phyloP scores from a whole-genome alignment of 2,888 invertebrate species.

The Synanthedon andrenaeformis region DNA sequence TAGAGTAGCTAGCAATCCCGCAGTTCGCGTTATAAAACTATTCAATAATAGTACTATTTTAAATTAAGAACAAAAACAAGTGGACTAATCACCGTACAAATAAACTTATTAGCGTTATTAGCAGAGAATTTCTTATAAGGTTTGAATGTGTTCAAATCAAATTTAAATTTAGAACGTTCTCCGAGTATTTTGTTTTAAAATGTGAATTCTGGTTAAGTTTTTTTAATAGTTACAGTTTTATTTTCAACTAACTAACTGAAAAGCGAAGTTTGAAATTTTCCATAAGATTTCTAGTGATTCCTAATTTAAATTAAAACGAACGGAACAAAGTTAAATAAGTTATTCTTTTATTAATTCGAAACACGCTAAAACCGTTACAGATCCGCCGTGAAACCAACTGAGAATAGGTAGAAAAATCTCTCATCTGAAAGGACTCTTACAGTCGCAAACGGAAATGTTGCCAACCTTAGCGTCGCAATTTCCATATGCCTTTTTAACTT shows the following conservation, averaged over 20 bases:
- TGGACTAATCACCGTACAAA: too few relatives aligned
- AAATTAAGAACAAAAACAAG: too few relatives aligned
- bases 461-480: slow-evolving; percentile 64
- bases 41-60: background rate
- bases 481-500: slow-evolving; percentile 62
- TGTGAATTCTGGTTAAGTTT: too few relatives aligned
- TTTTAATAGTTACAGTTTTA: too few relatives aligned
- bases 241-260: too few relatives aligned
- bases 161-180: too few relatives aligned
- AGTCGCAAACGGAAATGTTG: slow-evolving; percentile 50
- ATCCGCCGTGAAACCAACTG: background rate
- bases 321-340: background rate
- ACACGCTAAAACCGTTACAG: background rate
- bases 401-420: slow-evolving; percentile 41
- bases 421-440: slow-evolving; percentile 54
- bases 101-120: too few relatives aligned
- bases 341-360: background rate
- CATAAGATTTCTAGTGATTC: background rate
- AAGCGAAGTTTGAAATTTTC: too few relatives aligned
- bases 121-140: too few relatives aligned
- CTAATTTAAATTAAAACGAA: background rate
- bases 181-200: too few relatives aligned
- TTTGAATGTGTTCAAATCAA: too few relatives aligned
- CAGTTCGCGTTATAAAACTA: background rate
- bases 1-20: background rate